Evolutionary conservation across 2,113 vertebrate species (phyloP).

Genomic region (Podocnemis expansa): DNA sequence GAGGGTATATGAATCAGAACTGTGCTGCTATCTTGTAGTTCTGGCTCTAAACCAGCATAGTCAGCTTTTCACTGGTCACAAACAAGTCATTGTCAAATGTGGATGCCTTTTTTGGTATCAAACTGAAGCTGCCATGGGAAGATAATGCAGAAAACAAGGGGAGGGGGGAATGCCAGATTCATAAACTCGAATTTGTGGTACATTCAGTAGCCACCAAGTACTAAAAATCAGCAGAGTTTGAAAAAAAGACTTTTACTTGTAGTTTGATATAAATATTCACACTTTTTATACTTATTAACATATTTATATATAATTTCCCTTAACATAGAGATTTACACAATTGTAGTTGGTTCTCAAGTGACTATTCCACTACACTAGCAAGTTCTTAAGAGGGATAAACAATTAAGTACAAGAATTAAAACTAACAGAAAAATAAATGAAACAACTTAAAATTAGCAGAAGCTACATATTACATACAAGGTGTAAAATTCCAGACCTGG

Average conservation of each 20-base stretch:
- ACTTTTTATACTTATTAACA: neutral
- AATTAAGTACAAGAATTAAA: neutral
- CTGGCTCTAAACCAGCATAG: rapidly evolving
- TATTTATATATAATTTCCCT: neutral
- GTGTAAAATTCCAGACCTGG: neutral
- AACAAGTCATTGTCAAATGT: neutral
- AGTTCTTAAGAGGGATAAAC: neutral
- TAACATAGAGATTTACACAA: neutral
- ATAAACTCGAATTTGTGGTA: conserved; percentile 10
- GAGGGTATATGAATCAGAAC: neutral
- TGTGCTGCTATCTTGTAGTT: neutral
- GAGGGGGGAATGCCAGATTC: neutral
- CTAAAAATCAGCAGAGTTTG: neutral
- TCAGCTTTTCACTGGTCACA: neutral
- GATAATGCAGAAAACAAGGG: conserved; percentile 20
- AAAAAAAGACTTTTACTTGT: neutral
- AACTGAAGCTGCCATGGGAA: neutral
- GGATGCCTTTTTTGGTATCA: neutral
- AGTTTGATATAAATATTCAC: neutral
- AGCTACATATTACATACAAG: neutral
- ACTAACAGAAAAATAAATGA: neutral
- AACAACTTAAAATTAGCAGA: neutral
- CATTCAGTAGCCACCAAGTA: neutral
- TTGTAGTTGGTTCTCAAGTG: neutral
- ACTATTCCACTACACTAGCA: neutral